Conservation (phyloP, 2,888 invertebrate species). For the Pediacus dermestoides region DNA sequence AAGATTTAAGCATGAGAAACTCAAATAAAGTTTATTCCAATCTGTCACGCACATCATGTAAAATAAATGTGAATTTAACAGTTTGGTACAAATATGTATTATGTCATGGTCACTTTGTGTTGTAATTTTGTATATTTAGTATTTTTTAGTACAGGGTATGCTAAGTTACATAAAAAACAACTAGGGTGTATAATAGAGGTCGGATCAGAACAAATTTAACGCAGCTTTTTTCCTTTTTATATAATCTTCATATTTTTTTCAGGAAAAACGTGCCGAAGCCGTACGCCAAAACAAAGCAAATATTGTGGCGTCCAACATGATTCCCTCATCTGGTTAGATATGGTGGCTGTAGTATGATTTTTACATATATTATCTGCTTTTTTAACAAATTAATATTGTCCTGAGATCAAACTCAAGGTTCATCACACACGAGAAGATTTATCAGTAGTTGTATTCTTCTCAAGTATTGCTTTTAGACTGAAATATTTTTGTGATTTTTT, state of each 20-base stretch:
- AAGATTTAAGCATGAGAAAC: no score
- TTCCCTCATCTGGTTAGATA: slow-evolving; percentile 64
- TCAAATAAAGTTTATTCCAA: no score
- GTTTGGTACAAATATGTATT: no score
- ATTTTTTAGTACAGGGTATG: no score
- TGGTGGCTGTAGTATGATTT: slow-evolving; percentile 13
- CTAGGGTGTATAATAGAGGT: no score
- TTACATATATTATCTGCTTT: slow-evolving; percentile 31
- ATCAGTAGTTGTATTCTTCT: slow-evolving; percentile 26
- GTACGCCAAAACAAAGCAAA: slow-evolving; percentile 88
- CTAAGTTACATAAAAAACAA: no score
- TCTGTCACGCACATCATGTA: slow-evolving; percentile 3
- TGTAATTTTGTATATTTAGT: no score
- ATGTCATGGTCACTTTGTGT: no score
- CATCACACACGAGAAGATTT: slow-evolving; percentile 24
- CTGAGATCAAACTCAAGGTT: slow-evolving; percentile 7
- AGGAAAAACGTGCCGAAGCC: slow-evolving; percentile 89
- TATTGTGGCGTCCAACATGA: slow-evolving; percentile 54
- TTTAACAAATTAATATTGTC: slow-evolving; percentile 21
- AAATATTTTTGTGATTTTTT: slow-evolving; percentile 28
- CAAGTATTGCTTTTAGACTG: slow-evolving; percentile 39
- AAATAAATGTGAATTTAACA: no score
- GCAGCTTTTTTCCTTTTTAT: slow-evolving; percentile 6
- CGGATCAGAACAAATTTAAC: slow-evolving; percentile 1
- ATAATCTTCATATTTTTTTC: slow-evolving; percentile 36